These are phyloP conservation scores for Tanytarsus gracilentus DNA, from an alignment of 2,888 invertebrate genomes.

Conservation along the genomic window DNA sequence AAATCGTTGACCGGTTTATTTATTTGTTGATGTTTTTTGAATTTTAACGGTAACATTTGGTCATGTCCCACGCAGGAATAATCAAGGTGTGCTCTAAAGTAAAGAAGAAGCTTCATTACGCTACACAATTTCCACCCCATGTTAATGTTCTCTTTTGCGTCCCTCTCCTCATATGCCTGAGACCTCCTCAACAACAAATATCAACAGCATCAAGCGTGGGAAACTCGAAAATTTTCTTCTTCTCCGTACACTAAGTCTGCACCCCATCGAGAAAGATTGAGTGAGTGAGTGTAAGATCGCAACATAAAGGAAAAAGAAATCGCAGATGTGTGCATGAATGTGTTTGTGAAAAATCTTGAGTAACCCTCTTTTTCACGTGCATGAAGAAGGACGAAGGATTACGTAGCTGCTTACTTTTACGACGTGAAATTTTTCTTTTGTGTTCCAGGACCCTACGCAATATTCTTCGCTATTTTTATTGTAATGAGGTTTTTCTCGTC, in stretches of 20 bases:
- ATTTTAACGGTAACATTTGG: no score
- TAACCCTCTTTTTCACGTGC: constrained; percentile 11
- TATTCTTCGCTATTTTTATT: constrained; percentile 25
- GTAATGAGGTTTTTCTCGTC: constrained; percentile 21
- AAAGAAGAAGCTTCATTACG: constrained; percentile 10
- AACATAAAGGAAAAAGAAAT: neutral
- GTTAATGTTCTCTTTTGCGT: no score
- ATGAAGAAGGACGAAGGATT: no score
- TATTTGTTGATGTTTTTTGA: no score
- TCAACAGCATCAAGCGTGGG: constrained; percentile 17
- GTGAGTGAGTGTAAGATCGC: neutral
- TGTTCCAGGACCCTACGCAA: constrained; percentile 22
- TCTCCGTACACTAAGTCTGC: neutral
- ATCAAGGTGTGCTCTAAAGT: constrained; percentile 11
- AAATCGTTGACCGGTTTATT: no score
- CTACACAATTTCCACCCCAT: constrained; percentile 14
- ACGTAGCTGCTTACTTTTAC: constrained; percentile 8
- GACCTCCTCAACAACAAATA: neutral
- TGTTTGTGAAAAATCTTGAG: neutral
- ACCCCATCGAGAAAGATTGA: neutral
- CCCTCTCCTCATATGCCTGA: neutral
- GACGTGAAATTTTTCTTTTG: neutral
- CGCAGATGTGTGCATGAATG: neutral
- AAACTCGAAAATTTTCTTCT: constrained; percentile 11
- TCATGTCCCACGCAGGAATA: no score